Evolutionary conservation across 2,113 vertebrate species (phyloP).

Genomic region (Perca flavescens): DNA sequence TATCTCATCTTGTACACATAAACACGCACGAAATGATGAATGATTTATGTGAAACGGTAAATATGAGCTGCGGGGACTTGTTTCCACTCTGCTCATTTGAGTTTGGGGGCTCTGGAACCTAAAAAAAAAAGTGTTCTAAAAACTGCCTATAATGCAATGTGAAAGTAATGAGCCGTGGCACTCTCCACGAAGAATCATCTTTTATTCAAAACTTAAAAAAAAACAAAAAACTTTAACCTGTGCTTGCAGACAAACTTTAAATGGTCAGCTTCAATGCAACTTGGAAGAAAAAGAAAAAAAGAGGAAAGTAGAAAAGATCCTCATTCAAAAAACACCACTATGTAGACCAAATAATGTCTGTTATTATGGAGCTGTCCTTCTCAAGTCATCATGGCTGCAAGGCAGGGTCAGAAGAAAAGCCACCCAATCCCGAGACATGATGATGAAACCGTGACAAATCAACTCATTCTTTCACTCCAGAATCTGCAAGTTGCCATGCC

Average conservation of each 20-base stretch:
- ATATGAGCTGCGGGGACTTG: slow-evolving; percentile 17
- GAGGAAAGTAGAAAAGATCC: neutral
- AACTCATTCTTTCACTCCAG: slow-evolving; percentile 69
- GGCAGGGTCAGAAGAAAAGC: slow-evolving; percentile 63
- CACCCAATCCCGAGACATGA: slow-evolving; percentile 64
- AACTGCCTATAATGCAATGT: slow-evolving; percentile 25
- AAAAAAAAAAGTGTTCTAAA: slow-evolving; percentile 24
- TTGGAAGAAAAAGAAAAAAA: neutral
- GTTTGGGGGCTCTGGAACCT: slow-evolving; percentile 34
- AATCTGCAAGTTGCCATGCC: slow-evolving; percentile 59
- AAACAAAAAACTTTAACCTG: slow-evolving; percentile 20
- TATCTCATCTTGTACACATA: neutral
- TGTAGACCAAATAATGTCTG: slow-evolving; percentile 7
- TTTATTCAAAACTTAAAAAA: slow-evolving; percentile 52
- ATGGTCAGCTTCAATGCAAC: slow-evolving; percentile 21
- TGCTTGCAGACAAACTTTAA: slow-evolving; percentile 36
- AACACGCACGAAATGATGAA: slow-evolving; percentile 27
- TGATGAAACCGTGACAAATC: slow-evolving; percentile 82
- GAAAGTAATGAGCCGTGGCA: slow-evolving; percentile 48
- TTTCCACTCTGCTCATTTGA: slow-evolving; percentile 3
- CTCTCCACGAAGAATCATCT: slow-evolving; percentile 38
- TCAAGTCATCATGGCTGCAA: slow-evolving; percentile 48
- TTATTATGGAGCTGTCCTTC: slow-evolving; percentile 64
- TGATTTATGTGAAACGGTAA: slow-evolving; percentile 58
- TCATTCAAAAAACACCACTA: slow-evolving; percentile 5